Conservation (phyloP, 1,140 invertebrate genomes). For the Lordiphosa mommai region DNA sequence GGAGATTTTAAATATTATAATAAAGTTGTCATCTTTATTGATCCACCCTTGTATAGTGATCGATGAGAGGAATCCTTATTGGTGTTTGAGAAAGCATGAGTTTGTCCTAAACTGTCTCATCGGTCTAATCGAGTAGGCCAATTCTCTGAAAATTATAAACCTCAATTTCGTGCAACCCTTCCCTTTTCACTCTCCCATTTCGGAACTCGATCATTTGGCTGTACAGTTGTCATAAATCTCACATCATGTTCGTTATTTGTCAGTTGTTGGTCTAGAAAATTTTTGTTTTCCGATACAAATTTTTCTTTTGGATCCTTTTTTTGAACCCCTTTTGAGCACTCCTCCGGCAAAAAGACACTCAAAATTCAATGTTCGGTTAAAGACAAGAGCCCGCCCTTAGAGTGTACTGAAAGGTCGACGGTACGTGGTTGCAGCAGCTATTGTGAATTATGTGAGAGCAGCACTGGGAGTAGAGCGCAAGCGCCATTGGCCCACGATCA, state of each 20-base stretch:
- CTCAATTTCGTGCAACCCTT: no score
- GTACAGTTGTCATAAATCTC: slow-evolving; percentile 29
- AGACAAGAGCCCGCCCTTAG: slow-evolving; percentile 31
- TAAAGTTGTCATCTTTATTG: no score
- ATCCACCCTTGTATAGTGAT: no score
- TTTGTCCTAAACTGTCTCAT: no score
- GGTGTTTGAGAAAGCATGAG: no score
- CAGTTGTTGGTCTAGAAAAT: slow-evolving; percentile 59
- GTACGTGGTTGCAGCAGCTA: not conserved
- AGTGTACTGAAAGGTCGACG: slow-evolving; percentile 53
- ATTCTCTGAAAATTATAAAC: no score
- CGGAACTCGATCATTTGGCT: not conserved
- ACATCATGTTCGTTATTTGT: slow-evolving; percentile 69
- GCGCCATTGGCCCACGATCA: slow-evolving; percentile 8
- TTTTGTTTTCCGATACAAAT: slow-evolving; percentile 57
- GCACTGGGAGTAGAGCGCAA: slow-evolving; percentile 3
- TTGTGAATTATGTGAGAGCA: slow-evolving; percentile 7
- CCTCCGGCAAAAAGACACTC: slow-evolving; percentile 47
- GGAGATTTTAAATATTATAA: no score
- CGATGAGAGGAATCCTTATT: no score
- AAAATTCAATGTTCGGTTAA: slow-evolving; percentile 71
- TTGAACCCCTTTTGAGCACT: slow-evolving; percentile 22
- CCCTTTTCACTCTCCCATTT: no score
- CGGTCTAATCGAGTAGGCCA: no score
- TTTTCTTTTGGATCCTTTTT: slow-evolving; percentile 27